Evolutionary conservation across 2,888 invertebrate genomes (phyloP).

Genomic region (Iphiclides podalirius): DNA sequence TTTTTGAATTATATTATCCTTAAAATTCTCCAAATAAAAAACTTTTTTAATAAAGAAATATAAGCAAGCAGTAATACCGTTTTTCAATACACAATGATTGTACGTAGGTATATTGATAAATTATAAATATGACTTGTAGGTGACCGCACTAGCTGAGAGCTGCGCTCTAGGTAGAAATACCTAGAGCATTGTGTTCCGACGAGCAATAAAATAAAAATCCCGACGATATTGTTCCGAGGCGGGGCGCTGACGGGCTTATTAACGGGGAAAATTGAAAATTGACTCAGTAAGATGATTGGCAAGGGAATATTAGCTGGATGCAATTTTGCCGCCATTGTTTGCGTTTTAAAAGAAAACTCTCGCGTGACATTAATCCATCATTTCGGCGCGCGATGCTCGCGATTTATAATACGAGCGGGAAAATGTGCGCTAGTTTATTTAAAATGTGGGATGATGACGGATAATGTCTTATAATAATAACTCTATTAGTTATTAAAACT

Average conservation of each 20-base stretch:
- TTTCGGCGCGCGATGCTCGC: conserved; percentile 35
- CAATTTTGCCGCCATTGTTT: conserved; percentile 64
- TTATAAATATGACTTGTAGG: background rate
- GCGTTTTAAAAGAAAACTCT: conserved; percentile 60
- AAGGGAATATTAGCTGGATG: conserved; percentile 75
- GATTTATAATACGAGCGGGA: conserved; percentile 26
- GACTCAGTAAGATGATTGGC: conserved; percentile 75
- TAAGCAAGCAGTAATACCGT: too few species aligned
- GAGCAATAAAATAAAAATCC: conserved; percentile 44
- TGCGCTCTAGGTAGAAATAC: background rate
- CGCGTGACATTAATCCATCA: conserved; percentile 75
- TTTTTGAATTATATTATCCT: too few species aligned
- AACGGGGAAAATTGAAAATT: conserved; percentile 76
- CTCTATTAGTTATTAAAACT: background rate
- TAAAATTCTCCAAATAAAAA: too few species aligned
- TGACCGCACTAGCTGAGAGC: background rate
- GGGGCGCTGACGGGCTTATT: conserved; percentile 71
- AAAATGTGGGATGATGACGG: background rate
- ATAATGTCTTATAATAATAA: conserved; percentile 1
- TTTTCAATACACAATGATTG: too few species aligned
- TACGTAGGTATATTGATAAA: too few species aligned
- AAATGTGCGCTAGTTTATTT: conserved; percentile 14
- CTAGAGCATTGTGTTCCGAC: conserved; percentile 12
- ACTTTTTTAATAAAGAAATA: too few species aligned
- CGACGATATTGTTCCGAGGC: conserved; percentile 58